Evolutionary conservation across 2,888 invertebrate species (phyloP).

Genomic region (Ferrisia virgata): DNA sequence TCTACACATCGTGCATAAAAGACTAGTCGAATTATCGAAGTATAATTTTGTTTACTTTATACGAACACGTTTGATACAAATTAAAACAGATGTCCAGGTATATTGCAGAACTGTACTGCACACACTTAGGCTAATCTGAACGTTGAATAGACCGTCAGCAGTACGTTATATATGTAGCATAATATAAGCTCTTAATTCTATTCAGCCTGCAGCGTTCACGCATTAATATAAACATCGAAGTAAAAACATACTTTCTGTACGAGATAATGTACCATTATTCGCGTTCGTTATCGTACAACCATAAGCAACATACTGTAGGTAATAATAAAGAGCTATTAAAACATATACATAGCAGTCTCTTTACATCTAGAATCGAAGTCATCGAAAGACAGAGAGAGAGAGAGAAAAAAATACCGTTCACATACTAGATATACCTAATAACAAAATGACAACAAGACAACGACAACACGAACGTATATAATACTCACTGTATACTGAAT

Average conservation of each 20-base stretch:
- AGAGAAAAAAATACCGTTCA: not conserved
- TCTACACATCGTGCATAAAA: no score
- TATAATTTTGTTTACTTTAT: not conserved
- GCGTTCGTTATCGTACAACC: not conserved
- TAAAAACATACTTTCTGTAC: not conserved
- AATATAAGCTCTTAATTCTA: constrained; percentile 16
- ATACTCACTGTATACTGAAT: not conserved
- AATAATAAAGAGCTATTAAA: constrained; percentile 21
- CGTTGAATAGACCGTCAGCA: not conserved
- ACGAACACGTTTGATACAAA: not conserved
- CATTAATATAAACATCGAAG: constrained; percentile 31
- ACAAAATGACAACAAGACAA: not conserved
- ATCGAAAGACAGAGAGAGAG: not conserved
- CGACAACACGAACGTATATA: not conserved
- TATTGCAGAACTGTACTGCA: not conserved
- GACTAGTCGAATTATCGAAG: not conserved
- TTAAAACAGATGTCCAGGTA: not conserved
- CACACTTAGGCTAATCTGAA: not conserved
- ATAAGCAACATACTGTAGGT: constrained; percentile 5
- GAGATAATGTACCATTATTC: constrained; percentile 14
- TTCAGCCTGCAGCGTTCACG: constrained; percentile 2
- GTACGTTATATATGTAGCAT: not conserved
- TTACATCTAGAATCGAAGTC: not conserved
- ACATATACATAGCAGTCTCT: not conserved
- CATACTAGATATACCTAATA: not conserved